These are phyloP conservation scores for Rostrhamus sociabilis DNA, from an alignment of 2,797 vertebrate genomes.

Conservation along the genomic window DNA sequence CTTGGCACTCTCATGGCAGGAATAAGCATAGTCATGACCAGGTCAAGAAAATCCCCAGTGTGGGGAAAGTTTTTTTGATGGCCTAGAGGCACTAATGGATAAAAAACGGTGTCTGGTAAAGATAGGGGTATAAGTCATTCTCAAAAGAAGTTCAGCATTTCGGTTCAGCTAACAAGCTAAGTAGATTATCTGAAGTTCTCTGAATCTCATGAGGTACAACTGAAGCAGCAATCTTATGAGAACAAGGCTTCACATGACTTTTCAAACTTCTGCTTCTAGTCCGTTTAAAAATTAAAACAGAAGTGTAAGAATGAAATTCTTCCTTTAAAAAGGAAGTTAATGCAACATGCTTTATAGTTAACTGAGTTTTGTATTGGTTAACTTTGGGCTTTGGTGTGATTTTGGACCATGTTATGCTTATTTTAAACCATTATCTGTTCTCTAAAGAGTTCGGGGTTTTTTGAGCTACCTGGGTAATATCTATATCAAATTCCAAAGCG, in stretches of 20 bases:
- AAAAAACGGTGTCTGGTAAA: neutral
- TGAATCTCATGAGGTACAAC: neutral
- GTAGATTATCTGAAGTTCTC: neutral
- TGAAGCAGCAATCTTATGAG: neutral
- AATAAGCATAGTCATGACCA: neutral
- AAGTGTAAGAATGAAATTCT: neutral
- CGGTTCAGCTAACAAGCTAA: neutral
- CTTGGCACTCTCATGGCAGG: neutral
- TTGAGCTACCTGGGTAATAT: neutral
- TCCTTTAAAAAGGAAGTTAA: neutral
- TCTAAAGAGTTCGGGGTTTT: accelerated
- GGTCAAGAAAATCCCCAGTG: neutral
- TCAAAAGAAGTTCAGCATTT: neutral
- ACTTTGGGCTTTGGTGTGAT: neutral
- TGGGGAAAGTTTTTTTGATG: neutral
- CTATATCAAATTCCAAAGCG: neutral
- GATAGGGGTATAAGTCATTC: neutral
- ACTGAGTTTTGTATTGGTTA: neutral
- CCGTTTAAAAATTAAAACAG: neutral
- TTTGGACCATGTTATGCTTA: neutral
- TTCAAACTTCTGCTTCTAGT: slow-evolving; percentile 35
- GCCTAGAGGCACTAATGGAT: neutral
- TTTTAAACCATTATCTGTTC: neutral
- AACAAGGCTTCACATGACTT: neutral
- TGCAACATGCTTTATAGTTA: neutral